Evolutionary conservation across 2,797 vertebrate genomes (phyloP), one percentile per base, ranked within the genome.

Genomic region (Rhinichthys osculus): DNA sequence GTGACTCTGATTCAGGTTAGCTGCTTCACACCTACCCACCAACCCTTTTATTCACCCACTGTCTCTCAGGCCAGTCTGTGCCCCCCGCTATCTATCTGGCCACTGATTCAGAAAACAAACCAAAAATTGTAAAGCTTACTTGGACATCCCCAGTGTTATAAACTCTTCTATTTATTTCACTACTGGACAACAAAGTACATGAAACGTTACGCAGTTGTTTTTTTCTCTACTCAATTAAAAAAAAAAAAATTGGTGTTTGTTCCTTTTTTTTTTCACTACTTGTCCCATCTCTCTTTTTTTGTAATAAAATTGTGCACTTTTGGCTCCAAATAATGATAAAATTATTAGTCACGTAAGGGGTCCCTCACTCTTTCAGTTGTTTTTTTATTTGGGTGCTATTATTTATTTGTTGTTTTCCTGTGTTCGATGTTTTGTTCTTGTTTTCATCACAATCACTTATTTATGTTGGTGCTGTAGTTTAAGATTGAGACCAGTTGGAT

Each of bases 1-100:
- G 95, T 40, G 94, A 96, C 89, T 95, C 94, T 44, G 95, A 97
- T 93, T 93, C 95, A 93, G 97, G 97, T 98, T 92, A 95, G 96
- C 92, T 91, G 91, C 77, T 78, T 81, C 38, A 82, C 88, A 79
- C 82, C 47, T 62, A 85, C 10, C 19, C 71, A 21, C 87, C 50
- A 67, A 79, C 72, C 82, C 35, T 59, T 89, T 33, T 62, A 57
- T 30, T 78, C 42, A 90, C 33, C 82, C 78, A 83, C 6, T 30
- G 73, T 67, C 40, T 62, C 44, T 84, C 27, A 8, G 7, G 27
- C 38, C n/a, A 52, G 59, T 70, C 47, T 50, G 9, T 13, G 19
- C 33, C 7, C 78, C 3, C 50, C 2, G 19, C 10, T 38, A 35
- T 52, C 42, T 71, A 78, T 83, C 71, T 76, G 14, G 59, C 27